phyloP scores from a whole-genome alignment of 2,797 vertebrate genomes.

The Nyctibius grandis region DNA sequence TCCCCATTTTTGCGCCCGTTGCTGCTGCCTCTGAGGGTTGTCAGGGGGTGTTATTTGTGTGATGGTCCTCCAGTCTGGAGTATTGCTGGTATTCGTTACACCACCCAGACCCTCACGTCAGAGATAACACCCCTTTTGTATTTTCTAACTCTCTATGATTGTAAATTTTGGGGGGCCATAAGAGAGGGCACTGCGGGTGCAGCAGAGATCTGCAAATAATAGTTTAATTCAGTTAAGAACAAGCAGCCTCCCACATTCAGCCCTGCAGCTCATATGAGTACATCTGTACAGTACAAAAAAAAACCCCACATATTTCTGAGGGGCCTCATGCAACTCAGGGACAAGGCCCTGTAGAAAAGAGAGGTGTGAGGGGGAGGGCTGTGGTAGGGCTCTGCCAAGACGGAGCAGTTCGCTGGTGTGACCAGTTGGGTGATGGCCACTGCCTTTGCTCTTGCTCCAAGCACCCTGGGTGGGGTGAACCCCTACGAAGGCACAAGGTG shows the following conservation, averaged over 20 bases:
- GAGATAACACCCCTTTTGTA: not conserved
- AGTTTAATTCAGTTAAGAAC: not conserved
- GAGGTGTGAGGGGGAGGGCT: not conserved
- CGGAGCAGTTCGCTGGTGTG: not conserved
- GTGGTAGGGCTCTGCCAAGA: not conserved
- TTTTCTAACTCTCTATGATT: not conserved
- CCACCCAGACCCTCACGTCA: rapidly evolving
- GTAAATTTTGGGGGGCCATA: not conserved
- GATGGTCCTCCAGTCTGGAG: not conserved
- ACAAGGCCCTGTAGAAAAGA: not conserved
- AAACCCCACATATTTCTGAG: not conserved
- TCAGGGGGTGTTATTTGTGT: not conserved
- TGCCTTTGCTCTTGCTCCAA: not conserved
- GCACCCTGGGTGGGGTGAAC: not conserved
- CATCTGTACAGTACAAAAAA: not conserved
- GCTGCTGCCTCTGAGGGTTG: not conserved
- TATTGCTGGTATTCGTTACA: not conserved
- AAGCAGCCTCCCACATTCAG: not conserved
- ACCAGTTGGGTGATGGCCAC: not conserved
- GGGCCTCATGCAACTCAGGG: not conserved
- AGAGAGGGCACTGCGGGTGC: not conserved
- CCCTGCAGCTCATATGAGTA: not conserved
- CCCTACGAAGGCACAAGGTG: not conserved
- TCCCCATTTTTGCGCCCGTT: not conserved
- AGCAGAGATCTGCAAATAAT: not conserved